Conservation (phyloP, 2,797 vertebrate genomes). For the Sebastes reedi region DNA sequence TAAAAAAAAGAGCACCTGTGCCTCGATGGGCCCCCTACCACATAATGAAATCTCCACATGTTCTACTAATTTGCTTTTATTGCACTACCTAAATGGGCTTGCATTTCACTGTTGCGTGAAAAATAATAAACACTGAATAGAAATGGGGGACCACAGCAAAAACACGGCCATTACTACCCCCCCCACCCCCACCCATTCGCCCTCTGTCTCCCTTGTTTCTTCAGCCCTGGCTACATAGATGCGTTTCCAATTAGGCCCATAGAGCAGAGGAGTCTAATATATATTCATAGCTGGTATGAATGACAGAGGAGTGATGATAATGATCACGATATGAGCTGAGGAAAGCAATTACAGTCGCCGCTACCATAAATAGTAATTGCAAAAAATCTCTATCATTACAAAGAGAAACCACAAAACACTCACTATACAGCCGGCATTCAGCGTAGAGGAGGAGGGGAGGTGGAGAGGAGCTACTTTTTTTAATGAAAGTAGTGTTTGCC, state of each 20-base stretch:
- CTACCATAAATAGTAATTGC: slow-evolving; percentile 73
- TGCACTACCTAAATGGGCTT: slow-evolving; percentile 54
- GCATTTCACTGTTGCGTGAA: slow-evolving; percentile 63
- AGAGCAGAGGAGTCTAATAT: slow-evolving; percentile 65
- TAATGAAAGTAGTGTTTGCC: slow-evolving; percentile 55
- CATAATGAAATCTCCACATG: slow-evolving; percentile 67
- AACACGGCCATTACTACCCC: slow-evolving; percentile 13
- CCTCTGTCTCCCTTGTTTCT: slow-evolving; percentile 49
- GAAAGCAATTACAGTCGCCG: slow-evolving; percentile 70
- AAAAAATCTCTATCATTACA: slow-evolving; percentile 67
- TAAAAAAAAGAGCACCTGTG: slow-evolving; percentile 56
- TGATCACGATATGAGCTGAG: slow-evolving; percentile 75
- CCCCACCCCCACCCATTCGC: slow-evolving; percentile 25
- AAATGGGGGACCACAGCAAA: slow-evolving; percentile 60
- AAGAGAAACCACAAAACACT: slow-evolving; percentile 60
- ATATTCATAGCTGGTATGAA: slow-evolving; percentile 75
- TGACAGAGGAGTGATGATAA: slow-evolving; percentile 72
- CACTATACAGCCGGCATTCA: slow-evolving; percentile 12
- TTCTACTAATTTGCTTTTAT: slow-evolving; percentile 71
- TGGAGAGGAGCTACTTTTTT: slow-evolving; percentile 28
- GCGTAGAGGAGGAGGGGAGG: neutral
- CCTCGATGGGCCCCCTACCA: slow-evolving; percentile 49
- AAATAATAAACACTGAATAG: slow-evolving; percentile 71
- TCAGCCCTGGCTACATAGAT: slow-evolving; percentile 52
- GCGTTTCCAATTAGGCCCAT: slow-evolving; percentile 68